These are phyloP conservation scores for Augochlora pura DNA, from an alignment of 1,140 invertebrate genomes.

Conservation along the genomic window DNA sequence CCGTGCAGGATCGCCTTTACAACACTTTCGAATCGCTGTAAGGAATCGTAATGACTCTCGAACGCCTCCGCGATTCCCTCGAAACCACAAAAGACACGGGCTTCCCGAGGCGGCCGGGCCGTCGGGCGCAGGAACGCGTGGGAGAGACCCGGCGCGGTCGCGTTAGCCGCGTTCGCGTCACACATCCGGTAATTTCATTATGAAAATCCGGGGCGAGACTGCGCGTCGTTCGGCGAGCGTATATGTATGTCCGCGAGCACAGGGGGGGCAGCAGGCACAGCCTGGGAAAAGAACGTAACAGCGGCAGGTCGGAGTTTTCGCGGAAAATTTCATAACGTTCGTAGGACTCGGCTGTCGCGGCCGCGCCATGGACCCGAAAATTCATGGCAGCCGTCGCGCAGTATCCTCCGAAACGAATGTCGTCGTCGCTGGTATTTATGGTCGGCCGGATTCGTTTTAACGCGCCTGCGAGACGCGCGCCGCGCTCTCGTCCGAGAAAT, in stretches of 20 bases:
- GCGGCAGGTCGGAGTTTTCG: background rate
- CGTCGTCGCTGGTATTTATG: conserved; percentile 27
- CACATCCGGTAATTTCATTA: conserved; percentile 65
- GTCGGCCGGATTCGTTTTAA: conserved; percentile 12
- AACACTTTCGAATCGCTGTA: background rate
- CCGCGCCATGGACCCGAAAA: background rate
- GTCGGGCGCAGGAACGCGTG: background rate
- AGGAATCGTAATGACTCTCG: background rate
- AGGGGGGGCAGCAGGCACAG: no score
- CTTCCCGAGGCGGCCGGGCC: background rate
- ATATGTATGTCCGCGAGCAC: background rate
- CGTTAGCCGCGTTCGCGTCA: conserved; percentile 30
- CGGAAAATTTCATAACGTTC: conserved; percentile 40
- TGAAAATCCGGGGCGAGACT: conserved; percentile 49
- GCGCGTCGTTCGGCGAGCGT: background rate
- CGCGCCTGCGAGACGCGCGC: background rate
- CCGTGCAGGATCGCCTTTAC: no score
- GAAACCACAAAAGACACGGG: background rate
- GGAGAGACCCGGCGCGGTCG: no score
- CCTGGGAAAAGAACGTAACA: background rate
- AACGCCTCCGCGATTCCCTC: background rate
- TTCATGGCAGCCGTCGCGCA: conserved; percentile 18
- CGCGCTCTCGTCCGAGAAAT: background rate
- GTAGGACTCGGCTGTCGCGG: background rate
- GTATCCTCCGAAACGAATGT: conserved; percentile 29